Evolutionary conservation across 2,797 vertebrate genomes (phyloP).

Genomic region (Cyclopterus lumpus): DNA sequence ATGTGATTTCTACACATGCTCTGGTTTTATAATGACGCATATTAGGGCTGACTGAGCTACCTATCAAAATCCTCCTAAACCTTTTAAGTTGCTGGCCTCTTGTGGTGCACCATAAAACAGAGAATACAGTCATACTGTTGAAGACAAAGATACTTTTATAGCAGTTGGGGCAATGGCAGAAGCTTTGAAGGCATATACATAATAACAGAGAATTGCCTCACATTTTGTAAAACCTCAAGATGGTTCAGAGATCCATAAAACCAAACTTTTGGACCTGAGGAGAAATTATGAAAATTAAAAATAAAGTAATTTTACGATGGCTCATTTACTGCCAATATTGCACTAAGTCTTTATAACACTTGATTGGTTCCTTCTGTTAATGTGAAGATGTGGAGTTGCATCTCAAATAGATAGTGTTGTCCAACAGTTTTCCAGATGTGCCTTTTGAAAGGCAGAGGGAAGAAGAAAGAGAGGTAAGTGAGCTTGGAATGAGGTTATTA

Average conservation of each 20-base stretch:
- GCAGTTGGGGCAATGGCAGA: slow-evolving; percentile 36
- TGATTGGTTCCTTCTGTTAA: slow-evolving; percentile 62
- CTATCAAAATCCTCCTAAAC: slow-evolving; percentile 29
- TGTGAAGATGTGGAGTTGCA: slow-evolving; percentile 52
- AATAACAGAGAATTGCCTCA: slow-evolving; percentile 52
- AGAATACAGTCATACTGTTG: slow-evolving; percentile 56
- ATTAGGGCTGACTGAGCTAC: slow-evolving; percentile 39
- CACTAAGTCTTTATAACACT: slow-evolving; percentile 57
- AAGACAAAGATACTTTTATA: slow-evolving; percentile 65
- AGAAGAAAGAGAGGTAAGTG: slow-evolving; percentile 5
- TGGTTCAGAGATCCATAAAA: slow-evolving; percentile 60
- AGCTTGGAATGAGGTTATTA: slow-evolving; percentile 31
- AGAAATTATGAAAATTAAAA: slow-evolving; percentile 2
- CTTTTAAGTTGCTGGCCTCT: slow-evolving; percentile 52
- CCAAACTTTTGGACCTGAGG: slow-evolving; percentile 50
- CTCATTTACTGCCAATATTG: slow-evolving; percentile 65
- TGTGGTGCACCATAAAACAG: slow-evolving; percentile 51
- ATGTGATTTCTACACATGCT: slow-evolving; percentile 37
- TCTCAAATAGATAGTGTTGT: slow-evolving; percentile 54
- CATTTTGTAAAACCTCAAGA: slow-evolving; percentile 48
- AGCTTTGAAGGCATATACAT: slow-evolving; percentile 58
- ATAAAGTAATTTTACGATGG: slow-evolving; percentile 33
- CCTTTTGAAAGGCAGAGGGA: slow-evolving; percentile 33
- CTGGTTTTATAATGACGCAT: slow-evolving; percentile 22
- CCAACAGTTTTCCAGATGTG: slow-evolving; percentile 52